phyloP scores from a whole-genome alignment of 2,888 invertebrate species.

The Drosophila atripex region DNA sequence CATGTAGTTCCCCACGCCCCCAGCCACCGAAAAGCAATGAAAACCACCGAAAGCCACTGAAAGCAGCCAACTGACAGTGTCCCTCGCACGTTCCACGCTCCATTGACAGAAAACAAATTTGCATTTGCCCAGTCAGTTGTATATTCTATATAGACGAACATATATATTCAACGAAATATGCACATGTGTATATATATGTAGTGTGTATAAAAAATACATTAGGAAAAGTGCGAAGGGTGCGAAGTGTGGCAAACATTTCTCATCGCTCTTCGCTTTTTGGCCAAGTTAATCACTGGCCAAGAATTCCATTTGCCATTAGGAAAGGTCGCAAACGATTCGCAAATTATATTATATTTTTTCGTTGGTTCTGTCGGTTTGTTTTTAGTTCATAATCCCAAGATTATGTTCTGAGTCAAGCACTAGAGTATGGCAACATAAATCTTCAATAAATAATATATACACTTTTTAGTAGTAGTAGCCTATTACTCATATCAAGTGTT shows the following conservation, averaged over 20 bases:
- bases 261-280: not conserved
- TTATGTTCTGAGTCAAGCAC: constrained; percentile 25
- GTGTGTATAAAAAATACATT: not conserved
- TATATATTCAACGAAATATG: not conserved
- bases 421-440: constrained; percentile 35
- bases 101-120: constrained; percentile 47
- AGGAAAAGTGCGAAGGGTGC: not conserved
- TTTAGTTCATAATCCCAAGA: not conserved
- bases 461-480: not conserved
- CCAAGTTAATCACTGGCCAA: constrained; percentile 1
- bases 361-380: not conserved
- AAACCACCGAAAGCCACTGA: constrained; percentile 9
- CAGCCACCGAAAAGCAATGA: not conserved
- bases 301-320: constrained; percentile 6
- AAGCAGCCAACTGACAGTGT: constrained; percentile 26
- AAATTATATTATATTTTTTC: not conserved
- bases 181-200: not conserved
- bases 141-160: not conserved
- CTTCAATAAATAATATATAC: constrained; percentile 9
- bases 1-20: too few species aligned
- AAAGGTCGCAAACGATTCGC: constrained; percentile 5
- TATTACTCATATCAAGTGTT: constrained; percentile 1
- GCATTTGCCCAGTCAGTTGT: constrained; percentile 35
- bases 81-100: constrained; percentile 50
- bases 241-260: constrained; percentile 7